These are phyloP conservation scores for Atta cephalotes DNA, from an alignment of 1,140 invertebrate genomes.

Conservation along the genomic window DNA sequence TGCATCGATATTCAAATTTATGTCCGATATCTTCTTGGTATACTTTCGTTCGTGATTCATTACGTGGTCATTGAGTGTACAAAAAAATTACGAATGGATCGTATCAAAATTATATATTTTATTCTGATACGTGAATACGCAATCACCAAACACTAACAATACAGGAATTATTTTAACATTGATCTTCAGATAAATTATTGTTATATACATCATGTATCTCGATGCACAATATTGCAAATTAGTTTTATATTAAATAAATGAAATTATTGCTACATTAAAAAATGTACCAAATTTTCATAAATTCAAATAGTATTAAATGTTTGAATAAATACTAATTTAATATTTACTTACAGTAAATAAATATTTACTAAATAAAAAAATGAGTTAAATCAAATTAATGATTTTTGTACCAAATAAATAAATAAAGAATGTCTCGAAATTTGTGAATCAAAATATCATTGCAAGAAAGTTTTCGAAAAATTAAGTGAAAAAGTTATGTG, in stretches of 20 bases:
- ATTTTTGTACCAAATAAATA: no score
- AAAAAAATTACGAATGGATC: neutral
- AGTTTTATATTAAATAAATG: neutral
- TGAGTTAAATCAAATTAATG: no score
- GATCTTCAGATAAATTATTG: neutral
- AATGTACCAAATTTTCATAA: no score
- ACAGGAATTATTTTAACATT: neutral
- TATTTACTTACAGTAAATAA: no score
- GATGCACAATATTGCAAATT: neutral
- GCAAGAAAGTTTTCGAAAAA: no score
- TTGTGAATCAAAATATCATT: no score
- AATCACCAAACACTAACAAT: neutral
- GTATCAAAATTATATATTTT: neutral
- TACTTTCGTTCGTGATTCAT: conserved; percentile 20
- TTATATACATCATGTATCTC: neutral
- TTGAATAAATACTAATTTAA: no score
- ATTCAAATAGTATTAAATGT: no score
- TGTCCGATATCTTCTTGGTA: conserved; percentile 41
- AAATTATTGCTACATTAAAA: neutral
- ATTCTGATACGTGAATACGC: neutral
- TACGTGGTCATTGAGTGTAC: neutral
- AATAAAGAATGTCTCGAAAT: no score
- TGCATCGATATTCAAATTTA: conserved; percentile 40
- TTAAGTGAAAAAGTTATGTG: no score
- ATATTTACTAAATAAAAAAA: no score